Percentiles rank a stretch among this genome's conserved stretches.
phyloP scores from a whole-genome alignment of 2,797 vertebrate genomes.

The Anableps anableps region DNA sequence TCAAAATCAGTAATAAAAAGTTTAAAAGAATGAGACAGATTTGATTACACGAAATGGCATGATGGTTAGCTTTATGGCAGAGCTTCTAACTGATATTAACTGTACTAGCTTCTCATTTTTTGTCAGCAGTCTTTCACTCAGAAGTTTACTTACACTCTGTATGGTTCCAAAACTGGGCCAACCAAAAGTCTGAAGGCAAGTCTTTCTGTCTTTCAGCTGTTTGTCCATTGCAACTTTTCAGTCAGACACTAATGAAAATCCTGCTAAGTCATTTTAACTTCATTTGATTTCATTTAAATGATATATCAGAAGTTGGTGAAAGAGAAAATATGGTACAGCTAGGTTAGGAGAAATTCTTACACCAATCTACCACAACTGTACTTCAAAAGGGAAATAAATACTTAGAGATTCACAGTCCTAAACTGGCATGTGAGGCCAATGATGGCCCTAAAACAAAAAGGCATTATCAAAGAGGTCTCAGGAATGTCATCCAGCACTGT shows the following conservation, averaged over 20 bases:
- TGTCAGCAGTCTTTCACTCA: background rate
- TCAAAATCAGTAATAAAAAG: background rate
- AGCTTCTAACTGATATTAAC: constrained; percentile 30
- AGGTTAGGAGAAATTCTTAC: background rate
- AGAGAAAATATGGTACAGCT: background rate
- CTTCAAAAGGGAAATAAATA: constrained; percentile 19
- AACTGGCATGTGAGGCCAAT: background rate
- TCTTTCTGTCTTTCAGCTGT: background rate
- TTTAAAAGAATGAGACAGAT: constrained; percentile 31
- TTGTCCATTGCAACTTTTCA: background rate
- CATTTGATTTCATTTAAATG: background rate
- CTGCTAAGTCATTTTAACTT: background rate
- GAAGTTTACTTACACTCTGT: background rate
- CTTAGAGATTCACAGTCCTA: constrained; percentile 24
- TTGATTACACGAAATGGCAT: constrained; percentile 16
- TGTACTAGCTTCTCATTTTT: constrained; percentile 42
- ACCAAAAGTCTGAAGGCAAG: background rate
- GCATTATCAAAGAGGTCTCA: constrained; percentile 42
- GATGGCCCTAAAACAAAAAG: constrained; percentile 31
- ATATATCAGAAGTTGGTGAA: background rate
- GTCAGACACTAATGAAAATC: background rate
- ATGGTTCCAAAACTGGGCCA: background rate
- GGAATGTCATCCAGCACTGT: constrained; percentile 65
- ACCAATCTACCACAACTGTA: background rate
- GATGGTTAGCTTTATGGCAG: background rate